Percentiles rank a stretch among this genome's conserved stretches.
Evolutionary conservation across 1,140 invertebrate genomes (phyloP).

Genomic region (Ceratosolen fusciceps): DNA sequence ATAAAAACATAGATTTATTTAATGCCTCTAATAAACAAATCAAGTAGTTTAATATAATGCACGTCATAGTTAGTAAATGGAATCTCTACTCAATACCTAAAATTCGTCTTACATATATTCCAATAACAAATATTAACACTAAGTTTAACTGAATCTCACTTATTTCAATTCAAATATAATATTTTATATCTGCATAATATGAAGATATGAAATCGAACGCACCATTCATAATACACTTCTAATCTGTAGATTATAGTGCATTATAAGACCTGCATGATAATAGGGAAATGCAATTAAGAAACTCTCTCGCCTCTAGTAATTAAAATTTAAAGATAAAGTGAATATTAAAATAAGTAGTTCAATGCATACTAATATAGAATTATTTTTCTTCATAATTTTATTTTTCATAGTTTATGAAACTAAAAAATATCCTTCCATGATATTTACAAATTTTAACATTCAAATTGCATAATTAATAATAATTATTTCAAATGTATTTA

Average conservation of each 20-base stretch:
- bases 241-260: conserved; percentile 19
- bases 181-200: background rate
- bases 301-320: background rate
- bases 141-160: background rate
- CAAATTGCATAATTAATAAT: too few relatives aligned
- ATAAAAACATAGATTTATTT: background rate
- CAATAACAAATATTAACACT: too few relatives aligned
- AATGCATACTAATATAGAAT: too few relatives aligned
- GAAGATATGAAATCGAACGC: background rate
- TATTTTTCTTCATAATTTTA: too few relatives aligned
- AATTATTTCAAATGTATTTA: too few relatives aligned
- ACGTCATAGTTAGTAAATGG: conserved; percentile 15
- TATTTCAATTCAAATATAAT: background rate
- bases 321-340: conserved; percentile 7
- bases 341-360: background rate
- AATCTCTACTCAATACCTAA: background rate
- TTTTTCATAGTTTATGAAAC: too few relatives aligned
- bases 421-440: too few relatives aligned
- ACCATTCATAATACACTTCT: background rate
- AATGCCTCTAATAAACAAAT: background rate
- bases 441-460: too few relatives aligned
- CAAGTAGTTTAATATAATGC: conserved; percentile 15
- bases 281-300: conserved; percentile 4
- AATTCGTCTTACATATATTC: too few relatives aligned
- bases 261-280: conserved; percentile 33